These are phyloP conservation scores for Setophaga petechia DNA, from an alignment of 2,113 vertebrate genomes.

Conservation along the genomic window DNA sequence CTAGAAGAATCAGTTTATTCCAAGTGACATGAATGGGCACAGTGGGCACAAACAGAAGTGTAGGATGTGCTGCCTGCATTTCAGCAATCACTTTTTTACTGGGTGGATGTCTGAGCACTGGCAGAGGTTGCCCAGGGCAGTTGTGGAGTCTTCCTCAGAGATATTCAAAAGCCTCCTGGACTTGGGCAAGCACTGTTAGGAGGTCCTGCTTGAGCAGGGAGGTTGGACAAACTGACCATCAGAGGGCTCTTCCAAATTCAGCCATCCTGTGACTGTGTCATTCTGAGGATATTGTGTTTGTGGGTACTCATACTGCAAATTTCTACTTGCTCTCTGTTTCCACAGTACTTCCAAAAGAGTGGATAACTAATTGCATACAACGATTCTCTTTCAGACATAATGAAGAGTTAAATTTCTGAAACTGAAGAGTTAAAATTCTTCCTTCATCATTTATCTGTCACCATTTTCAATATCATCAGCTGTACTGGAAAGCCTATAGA, in stretches of 20 bases:
- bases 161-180: background rate
- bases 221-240: background rate
- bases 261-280: background rate
- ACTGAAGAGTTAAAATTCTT: background rate
- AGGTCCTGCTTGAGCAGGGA: background rate
- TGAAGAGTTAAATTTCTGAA: background rate
- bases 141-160: background rate
- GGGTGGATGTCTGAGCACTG: background rate
- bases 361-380: background rate
- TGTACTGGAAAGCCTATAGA: constrained; percentile 7
- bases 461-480: background rate
- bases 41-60: background rate
- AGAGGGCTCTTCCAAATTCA: background rate
- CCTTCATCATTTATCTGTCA: background rate
- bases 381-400: background rate
- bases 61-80: rapidly evolving
- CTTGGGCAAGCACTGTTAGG: background rate
- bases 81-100: background rate
- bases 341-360: background rate
- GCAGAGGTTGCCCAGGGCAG: background rate
- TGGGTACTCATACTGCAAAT: background rate
- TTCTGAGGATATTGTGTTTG: background rate
- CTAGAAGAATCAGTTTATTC: background rate
- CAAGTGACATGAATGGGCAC: background rate
- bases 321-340: background rate